phyloP scores from a whole-genome alignment of 2,888 invertebrate species.

The Rotaria macrura region DNA sequence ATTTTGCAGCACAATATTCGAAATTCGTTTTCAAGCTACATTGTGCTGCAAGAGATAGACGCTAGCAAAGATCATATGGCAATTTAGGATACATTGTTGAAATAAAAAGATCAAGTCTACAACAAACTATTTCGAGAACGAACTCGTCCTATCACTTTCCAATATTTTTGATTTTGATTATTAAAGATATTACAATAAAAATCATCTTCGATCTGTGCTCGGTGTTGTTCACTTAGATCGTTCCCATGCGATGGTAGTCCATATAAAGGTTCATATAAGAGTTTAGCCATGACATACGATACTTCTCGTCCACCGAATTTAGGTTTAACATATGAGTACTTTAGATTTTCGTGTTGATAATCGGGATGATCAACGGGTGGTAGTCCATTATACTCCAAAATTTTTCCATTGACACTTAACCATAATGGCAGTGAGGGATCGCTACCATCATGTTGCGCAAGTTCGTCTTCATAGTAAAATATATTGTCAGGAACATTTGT shows the following conservation, averaged over 20 bases:
- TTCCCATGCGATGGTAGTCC: neutral
- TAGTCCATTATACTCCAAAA: neutral
- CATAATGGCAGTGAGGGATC: neutral
- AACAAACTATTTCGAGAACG: neutral
- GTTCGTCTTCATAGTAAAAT: neutral
- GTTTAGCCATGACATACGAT: neutral
- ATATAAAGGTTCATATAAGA: neutral
- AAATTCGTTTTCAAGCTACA: too few relatives aligned
- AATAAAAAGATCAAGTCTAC: too few relatives aligned
- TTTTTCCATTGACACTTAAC: neutral
- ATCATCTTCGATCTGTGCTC: neutral
- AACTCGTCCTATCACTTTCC: neutral
- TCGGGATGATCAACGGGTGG: neutral
- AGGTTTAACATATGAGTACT: neutral
- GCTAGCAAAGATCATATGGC: too few relatives aligned
- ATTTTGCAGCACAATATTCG: too few relatives aligned
- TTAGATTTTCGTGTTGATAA: neutral
- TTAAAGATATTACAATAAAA: neutral
- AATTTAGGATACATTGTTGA: too few relatives aligned
- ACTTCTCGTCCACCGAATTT: neutral
- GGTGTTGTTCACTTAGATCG: neutral
- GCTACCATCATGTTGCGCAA: neutral
- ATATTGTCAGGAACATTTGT: too few relatives aligned
- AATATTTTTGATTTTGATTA: neutral
- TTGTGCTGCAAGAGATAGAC: too few relatives aligned